Evolutionary conservation across 2,888 invertebrate species (phyloP).

Genomic region (Plagodis pulveraria): DNA sequence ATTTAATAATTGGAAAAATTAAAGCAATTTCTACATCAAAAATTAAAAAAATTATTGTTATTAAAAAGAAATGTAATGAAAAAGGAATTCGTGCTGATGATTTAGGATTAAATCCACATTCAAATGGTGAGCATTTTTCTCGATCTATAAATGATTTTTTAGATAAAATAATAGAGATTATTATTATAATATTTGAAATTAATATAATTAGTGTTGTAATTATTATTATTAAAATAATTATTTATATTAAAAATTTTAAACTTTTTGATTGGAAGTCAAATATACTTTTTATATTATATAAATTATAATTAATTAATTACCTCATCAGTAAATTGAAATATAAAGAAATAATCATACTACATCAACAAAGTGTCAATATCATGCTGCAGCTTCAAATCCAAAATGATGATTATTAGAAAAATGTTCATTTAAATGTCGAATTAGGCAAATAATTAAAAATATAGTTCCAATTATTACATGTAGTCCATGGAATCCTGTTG

Average conservation of each 20-base stretch:
- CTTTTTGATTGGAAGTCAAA: conserved; percentile 66
- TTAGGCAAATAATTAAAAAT: conserved; percentile 59
- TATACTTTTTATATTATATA: conserved; percentile 45
- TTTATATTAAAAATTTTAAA: conserved; percentile 85
- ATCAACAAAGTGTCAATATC: conserved; percentile 71
- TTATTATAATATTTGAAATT: conserved; percentile 78
- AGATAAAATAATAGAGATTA: conserved; percentile 76
- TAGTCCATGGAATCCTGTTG: conserved; percentile 80
- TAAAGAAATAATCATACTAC: too few species aligned
- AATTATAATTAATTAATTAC: conserved; percentile 83
- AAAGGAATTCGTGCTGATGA: conserved; percentile 68
- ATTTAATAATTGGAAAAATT: conserved; percentile 84
- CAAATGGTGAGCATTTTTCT: conserved; percentile 88
- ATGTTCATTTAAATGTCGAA: conserved; percentile 61
- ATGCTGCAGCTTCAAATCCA: conserved; percentile 63
- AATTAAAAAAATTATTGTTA: conserved; percentile 89
- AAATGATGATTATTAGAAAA: conserved; percentile 51
- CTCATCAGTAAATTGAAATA: conserved; percentile 85
- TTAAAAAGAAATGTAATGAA: conserved; percentile 86
- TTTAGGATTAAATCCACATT: conserved; percentile 76
- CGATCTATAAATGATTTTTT: conserved; percentile 85
- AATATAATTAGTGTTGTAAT: conserved; percentile 57
- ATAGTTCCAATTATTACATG: conserved; percentile 87
- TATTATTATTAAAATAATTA: conserved; percentile 77
- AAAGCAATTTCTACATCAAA: conserved; percentile 90